These are phyloP conservation scores for Chymomyza costata DNA, from an alignment of 1,140 invertebrate species.

Conservation along the genomic window DNA sequence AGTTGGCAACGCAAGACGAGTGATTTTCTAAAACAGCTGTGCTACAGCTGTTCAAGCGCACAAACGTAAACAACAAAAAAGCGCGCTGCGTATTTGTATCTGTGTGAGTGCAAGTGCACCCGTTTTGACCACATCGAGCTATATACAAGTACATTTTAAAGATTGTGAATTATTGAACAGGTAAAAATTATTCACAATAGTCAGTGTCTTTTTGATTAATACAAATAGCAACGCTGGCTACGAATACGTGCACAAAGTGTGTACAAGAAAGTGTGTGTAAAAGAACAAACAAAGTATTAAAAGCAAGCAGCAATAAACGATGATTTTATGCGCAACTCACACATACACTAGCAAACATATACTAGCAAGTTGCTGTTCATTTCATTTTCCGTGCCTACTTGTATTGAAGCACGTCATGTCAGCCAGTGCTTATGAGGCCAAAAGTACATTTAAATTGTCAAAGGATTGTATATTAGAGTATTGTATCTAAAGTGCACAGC, in stretches of 20 bases:
- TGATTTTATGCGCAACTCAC: conserved; percentile 13
- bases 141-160: conserved; percentile 5
- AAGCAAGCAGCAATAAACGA: conserved; percentile 53
- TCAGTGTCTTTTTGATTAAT: conserved; percentile 24
- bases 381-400: conserved; percentile 41
- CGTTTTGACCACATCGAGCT: too few relatives aligned
- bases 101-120: background rate
- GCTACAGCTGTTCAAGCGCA: conserved; percentile 16
- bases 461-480: too few relatives aligned
- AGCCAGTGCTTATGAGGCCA: too few relatives aligned
- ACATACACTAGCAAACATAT: conserved; percentile 22
- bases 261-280: conserved; percentile 58
- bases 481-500: too few relatives aligned
- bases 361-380: conserved; percentile 35
- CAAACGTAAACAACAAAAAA: conserved; percentile 35
- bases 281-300: conserved; percentile 67
- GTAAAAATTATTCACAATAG: conserved; percentile 14
- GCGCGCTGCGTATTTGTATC: conserved; percentile 17
- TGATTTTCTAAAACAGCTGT: conserved; percentile 23
- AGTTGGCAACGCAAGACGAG: conserved; percentile 1
- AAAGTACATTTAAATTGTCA: too few relatives aligned
- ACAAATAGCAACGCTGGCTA: conserved; percentile 52
- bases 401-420: conserved; percentile 16
- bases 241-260: conserved; percentile 5
- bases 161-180: conserved; percentile 19